Evolutionary conservation across 37 sponge, comb jelly and placozoan species (phyloP).

Genomic region (Haliclona indistincta): DNA sequence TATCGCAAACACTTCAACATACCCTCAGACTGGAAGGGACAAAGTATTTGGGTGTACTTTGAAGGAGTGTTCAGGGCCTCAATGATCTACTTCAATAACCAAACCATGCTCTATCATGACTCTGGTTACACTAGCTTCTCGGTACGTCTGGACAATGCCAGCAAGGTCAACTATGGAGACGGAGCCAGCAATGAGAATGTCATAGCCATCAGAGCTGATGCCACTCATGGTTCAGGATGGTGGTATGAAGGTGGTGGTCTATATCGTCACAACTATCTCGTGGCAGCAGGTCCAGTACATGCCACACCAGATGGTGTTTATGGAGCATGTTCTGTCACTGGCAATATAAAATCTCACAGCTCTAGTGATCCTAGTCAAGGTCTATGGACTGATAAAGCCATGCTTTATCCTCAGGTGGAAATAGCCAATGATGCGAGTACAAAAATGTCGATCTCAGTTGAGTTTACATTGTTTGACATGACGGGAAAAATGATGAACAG

Average conservation of each 20-base stretch:
- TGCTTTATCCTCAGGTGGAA: constrained; percentile 15
- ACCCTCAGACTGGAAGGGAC: constrained; percentile 49
- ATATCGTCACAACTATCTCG: constrained; percentile 42
- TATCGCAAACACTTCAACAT: constrained; percentile 66
- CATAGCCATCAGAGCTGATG: constrained; percentile 32
- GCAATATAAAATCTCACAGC: constrained; percentile 12
- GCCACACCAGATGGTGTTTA: constrained; percentile 29
- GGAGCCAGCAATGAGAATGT: constrained; percentile 55
- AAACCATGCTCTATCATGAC: constrained; percentile 26
- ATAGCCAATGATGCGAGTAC: constrained; percentile 29
- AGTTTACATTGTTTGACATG: constrained; percentile 21
- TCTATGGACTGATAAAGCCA: constrained; percentile 3
- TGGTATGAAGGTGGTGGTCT: constrained; percentile 72
- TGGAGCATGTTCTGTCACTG: constrained; percentile 18
- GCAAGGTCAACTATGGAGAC: constrained; percentile 26
- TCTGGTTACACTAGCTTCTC: constrained; percentile 56
- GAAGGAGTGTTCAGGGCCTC: constrained; percentile 48
- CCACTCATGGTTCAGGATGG: constrained; percentile 39
- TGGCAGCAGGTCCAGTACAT: constrained; percentile 21
- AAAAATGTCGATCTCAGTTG: background rate
- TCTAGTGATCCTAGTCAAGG: constrained; percentile 9
- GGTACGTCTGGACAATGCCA: constrained; percentile 49
- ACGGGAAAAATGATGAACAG: background rate
- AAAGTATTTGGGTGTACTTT: constrained; percentile 50
- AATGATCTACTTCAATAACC: constrained; percentile 36